phyloP scores from a whole-genome alignment of 2,888 invertebrate species.

The Tiliacea citrago region DNA sequence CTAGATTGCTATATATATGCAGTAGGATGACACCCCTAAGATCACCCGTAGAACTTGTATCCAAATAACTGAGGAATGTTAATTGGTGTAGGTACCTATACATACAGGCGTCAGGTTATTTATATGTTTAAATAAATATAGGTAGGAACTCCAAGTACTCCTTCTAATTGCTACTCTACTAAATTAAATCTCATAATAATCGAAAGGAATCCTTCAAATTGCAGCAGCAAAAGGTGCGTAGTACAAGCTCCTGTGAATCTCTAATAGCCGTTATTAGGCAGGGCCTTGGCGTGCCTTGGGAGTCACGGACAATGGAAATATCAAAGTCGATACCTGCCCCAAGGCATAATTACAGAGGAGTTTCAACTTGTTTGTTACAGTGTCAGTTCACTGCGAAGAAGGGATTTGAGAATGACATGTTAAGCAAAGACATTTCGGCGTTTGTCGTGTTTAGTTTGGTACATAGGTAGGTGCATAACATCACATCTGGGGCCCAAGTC shows the following conservation, averaged over 20 bases:
- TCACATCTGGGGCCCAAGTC: too few relatives aligned
- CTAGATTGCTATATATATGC: not conserved
- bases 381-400: conserved; percentile 10
- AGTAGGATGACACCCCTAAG: not conserved
- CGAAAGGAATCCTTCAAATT: conserved; percentile 1
- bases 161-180: not conserved
- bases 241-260: conserved; percentile 33
- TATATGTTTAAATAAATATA: not conserved
- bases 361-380: conserved; percentile 17
- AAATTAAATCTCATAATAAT: conserved; percentile 5
- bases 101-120: not conserved
- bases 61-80: not conserved
- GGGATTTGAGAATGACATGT: not conserved
- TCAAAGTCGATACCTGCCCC: conserved; percentile 43
- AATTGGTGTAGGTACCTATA: too few relatives aligned
- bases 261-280: conserved; percentile 56
- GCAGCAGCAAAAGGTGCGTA: conserved; percentile 5
- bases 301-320: conserved; percentile 57
- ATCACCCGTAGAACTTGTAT: not conserved
- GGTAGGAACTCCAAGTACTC: too few relatives aligned
- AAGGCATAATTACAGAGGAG: conserved; percentile 17
- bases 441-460: too few relatives aligned
- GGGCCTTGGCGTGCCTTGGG: conserved; percentile 42
- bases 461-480: too few relatives aligned
- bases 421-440: too few relatives aligned